A percentile compares a stretch with the other conserved stretches of the same genome.
Conservation (phyloP, 2,888 invertebrate species). For the Periphyllus acericola region DNA sequence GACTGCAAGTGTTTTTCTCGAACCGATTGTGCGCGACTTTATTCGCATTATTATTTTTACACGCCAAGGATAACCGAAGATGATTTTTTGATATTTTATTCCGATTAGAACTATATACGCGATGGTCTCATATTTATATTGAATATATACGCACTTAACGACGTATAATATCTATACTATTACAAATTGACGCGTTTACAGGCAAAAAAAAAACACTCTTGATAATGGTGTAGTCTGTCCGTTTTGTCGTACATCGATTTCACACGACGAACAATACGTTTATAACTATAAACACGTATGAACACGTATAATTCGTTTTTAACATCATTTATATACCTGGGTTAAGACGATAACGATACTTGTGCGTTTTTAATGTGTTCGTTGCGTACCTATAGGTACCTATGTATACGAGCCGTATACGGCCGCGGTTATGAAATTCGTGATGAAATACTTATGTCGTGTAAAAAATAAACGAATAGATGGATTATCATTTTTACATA, state of each 20-base stretch:
- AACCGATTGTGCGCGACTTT: neutral
- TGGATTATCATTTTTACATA: slow-evolving; percentile 29
- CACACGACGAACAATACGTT: neutral
- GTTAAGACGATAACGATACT: neutral
- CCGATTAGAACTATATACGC: neutral
- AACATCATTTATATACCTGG: neutral
- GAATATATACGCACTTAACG: no score
- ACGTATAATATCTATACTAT: no score
- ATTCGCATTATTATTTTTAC: neutral
- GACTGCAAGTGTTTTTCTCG: neutral
- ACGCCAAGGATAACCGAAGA: neutral
- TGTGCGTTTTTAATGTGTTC: neutral
- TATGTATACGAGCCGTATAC: neutral
- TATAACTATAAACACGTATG: neutral
- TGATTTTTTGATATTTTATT: neutral
- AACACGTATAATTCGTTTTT: slow-evolving; percentile 22
- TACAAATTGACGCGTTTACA: no score
- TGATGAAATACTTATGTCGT: neutral
- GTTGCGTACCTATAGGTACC: neutral
- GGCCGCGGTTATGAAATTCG: neutral
- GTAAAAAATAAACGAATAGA: neutral
- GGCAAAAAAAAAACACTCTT: neutral
- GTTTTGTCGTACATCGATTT: neutral
- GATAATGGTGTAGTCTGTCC: neutral
- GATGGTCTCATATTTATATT: neutral